A percentile compares a stretch with the other conserved stretches of the same genome.
Conservation (phyloP, 2,113 vertebrate species). For the Taxidea taxus region DNA sequence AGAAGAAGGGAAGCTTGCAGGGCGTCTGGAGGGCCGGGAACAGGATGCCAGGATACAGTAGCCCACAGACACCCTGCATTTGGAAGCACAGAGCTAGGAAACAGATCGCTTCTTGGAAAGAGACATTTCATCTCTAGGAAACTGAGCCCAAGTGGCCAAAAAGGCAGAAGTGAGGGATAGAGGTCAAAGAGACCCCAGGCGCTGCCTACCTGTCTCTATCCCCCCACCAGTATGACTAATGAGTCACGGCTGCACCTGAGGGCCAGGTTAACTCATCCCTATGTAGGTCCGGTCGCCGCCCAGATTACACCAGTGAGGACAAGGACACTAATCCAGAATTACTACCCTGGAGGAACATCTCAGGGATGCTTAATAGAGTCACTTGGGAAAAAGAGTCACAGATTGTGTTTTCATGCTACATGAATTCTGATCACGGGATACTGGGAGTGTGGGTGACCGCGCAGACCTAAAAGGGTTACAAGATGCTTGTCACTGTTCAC, state of each 20-base stretch:
- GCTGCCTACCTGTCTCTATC: background rate
- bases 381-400: background rate
- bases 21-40: background rate
- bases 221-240: fast-evolving
- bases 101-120: background rate
- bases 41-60: background rate
- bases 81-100: background rate
- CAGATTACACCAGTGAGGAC: background rate
- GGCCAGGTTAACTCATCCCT: fast-evolving
- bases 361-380: background rate
- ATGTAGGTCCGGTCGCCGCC: fast-evolving
- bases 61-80: background rate
- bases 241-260: background rate
- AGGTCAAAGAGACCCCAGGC: background rate
- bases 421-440: background rate
- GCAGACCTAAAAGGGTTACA: background rate
- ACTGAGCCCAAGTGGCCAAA: background rate
- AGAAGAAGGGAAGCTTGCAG: background rate
- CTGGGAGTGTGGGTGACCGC: slow-evolving; percentile 2
- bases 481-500: background rate
- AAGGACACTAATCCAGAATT: background rate
- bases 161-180: background rate
- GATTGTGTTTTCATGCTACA: background rate
- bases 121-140: background rate
- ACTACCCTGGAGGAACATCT: background rate